Evolutionary conservation across 1,140 invertebrate species (phyloP), one percentile per base, ranked within the genome.

Genomic region (Theocolax elegans): DNA sequence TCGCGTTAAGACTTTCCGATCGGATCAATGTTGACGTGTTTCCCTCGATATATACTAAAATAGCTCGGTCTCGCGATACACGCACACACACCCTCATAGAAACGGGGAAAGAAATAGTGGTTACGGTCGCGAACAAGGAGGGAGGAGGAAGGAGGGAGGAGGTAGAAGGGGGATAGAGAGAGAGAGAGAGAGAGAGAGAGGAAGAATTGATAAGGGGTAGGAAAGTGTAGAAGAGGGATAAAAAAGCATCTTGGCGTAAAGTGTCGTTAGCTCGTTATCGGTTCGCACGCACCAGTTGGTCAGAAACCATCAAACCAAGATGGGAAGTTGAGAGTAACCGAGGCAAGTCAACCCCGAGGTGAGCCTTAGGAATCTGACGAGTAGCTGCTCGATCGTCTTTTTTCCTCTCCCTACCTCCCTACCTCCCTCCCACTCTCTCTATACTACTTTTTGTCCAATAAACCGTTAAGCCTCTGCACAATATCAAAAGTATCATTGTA

Each of bases 251-350:
- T 66, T 49, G 62, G 63, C 63, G 35, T 42, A 54, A 66, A 66
- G 63, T 66, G 63, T 66, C 63, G 49, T 66, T 66, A 66, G 63
- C 63, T 66, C 63, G 63, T 66, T 66, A 66, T 66, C 63, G 38
- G 38, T 25, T 66, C 63, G 63, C 63, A 66, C 63, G 63, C 63
- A 66, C 63, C 63, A 66, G 63, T 66, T 66, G 63, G 63, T 38
- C 51, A 42, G 35, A 51, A 65, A 21, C 2, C n/a, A 48, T 48
- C 46, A 35, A 35, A 44, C 7, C 40, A 7, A 12, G 35, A 12
- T 6, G 12, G 35, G 12, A 12, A 12, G 35, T 38, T 12, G 35
- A 38, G 35, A 12, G 35, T 12, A n/a, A n/a, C n/a, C n/a, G n/a
- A n/a, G n/a, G n/a, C n/a, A n/a, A n/a, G n/a, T n/a, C n/a, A 44